phyloP scores from a whole-genome alignment of 2,113 vertebrate genomes.

The Ailurus styani region DNA sequence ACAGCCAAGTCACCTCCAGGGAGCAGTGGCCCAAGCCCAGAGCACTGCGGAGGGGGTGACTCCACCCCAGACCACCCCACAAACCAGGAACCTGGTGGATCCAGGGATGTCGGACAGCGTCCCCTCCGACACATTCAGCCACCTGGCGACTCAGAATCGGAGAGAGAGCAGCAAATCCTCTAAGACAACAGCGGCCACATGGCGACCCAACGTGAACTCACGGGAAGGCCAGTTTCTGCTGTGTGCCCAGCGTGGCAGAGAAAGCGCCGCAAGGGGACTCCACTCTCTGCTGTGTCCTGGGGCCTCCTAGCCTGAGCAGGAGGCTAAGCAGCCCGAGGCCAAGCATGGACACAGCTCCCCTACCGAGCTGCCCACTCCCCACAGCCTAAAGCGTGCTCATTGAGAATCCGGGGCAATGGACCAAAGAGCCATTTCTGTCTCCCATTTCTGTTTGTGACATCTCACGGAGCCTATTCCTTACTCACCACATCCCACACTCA shows the following conservation, averaged over 20 bases:
- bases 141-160: neutral
- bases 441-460: neutral
- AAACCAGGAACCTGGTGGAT: neutral
- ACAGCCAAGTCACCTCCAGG: neutral
- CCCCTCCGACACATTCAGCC: neutral
- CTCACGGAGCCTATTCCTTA: no score
- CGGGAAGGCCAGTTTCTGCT: fast-evolving
- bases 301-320: neutral
- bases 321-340: neutral
- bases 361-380: neutral
- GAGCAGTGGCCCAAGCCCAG: neutral
- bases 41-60: fast-evolving
- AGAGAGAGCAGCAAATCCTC: neutral
- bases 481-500: neutral
- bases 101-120: neutral
- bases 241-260: fast-evolving
- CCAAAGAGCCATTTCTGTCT: fast-evolving
- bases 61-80: neutral
- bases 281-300: fast-evolving
- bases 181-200: fast-evolving
- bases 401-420: fast-evolving
- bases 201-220: fast-evolving
- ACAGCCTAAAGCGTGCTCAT: no score
- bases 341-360: neutral
- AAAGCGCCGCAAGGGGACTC: fast-evolving